These are phyloP conservation scores for Gadus macrocephalus DNA, from an alignment of 2,113 vertebrate genomes.

Conservation along the genomic window DNA sequence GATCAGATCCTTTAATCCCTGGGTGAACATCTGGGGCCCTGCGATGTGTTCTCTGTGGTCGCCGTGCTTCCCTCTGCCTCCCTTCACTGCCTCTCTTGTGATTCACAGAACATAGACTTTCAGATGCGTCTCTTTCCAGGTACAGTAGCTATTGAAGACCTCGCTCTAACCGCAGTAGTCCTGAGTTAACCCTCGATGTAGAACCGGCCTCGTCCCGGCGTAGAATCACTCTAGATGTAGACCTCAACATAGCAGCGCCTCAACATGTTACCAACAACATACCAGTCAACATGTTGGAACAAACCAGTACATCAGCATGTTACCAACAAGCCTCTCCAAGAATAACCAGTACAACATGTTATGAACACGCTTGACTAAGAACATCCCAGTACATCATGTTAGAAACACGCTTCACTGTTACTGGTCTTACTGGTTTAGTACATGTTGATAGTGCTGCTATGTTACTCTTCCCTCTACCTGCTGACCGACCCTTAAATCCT, in stretches of 20 bases:
- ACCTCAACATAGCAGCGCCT: background rate
- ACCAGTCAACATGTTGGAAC: background rate
- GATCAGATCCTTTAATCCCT: no score
- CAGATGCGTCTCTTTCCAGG: conserved; percentile 74
- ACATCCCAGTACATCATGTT: background rate
- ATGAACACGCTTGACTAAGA: background rate
- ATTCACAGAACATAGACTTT: conserved; percentile 77
- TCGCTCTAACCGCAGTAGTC: background rate
- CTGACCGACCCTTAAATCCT: background rate
- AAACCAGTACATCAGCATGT: conserved; percentile 17
- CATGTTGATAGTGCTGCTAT: conserved; percentile 31
- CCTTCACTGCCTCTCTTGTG: conserved; percentile 47
- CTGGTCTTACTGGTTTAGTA: background rate
- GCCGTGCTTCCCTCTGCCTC: conserved; percentile 29
- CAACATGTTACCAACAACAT: background rate
- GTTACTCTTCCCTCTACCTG: conserved; percentile 21
- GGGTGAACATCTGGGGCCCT: no score
- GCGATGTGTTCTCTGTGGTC: background rate
- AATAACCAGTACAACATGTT: background rate
- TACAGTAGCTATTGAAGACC: conserved; percentile 52
- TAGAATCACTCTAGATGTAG: background rate
- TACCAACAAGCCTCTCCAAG: background rate
- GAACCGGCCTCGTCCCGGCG: conserved; percentile 18
- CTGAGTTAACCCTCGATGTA: conserved; percentile 33
- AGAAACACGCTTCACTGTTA: background rate